These are phyloP conservation scores for Hydraecia micacea DNA, from an alignment of 2,888 invertebrate genomes.

Conservation along the genomic window DNA sequence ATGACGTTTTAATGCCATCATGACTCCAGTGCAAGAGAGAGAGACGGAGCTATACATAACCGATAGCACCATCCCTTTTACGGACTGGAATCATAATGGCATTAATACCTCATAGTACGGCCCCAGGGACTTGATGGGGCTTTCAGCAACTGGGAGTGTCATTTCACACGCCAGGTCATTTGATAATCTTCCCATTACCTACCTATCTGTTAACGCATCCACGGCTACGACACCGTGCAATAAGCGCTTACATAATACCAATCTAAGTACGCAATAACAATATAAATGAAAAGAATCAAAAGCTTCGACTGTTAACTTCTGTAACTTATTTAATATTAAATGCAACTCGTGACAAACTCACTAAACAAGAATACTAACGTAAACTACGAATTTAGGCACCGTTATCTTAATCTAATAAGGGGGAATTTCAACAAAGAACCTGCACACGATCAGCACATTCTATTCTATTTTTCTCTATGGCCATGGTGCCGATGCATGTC, in stretches of 20 bases:
- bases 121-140: neutral
- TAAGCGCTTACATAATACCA: conserved; percentile 41
- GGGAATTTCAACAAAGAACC: neutral
- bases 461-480: neutral
- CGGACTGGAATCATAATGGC: neutral
- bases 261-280: conserved; percentile 42
- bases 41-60: neutral
- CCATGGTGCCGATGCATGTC: neutral
- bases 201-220: conserved; percentile 20
- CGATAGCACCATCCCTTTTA: neutral
- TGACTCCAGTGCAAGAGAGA: neutral
- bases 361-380: conserved; percentile 69
- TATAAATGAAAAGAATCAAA: conserved; percentile 41
- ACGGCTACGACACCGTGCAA: conserved; percentile 31
- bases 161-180: conserved; percentile 23
- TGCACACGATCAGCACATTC: neutral
- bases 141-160: conserved; percentile 17
- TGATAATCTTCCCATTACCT: conserved; percentile 30
- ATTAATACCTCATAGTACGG: neutral
- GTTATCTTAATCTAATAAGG: conserved; percentile 83
- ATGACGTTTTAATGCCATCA: neutral
- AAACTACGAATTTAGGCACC: conserved; percentile 83
- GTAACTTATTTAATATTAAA: conserved; percentile 72
- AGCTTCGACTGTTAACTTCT: conserved; percentile 59
- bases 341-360: conserved; percentile 67